These are phyloP conservation scores for Pangasius macronema DNA, from an alignment of 2,797 vertebrate genomes.

Conservation along the genomic window DNA sequence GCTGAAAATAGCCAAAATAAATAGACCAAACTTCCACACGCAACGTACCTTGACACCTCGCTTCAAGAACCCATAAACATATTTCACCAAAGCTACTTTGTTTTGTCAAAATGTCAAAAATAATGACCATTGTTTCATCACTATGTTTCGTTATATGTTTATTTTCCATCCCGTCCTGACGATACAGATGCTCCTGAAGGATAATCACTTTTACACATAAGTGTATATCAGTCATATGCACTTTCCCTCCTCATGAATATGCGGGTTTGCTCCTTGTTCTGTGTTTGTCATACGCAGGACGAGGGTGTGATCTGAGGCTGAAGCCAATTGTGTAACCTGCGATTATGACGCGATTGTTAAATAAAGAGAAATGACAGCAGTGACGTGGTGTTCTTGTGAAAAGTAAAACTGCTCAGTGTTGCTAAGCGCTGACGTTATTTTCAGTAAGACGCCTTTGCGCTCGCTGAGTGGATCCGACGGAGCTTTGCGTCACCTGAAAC, in stretches of 20 bases:
- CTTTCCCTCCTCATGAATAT: background rate
- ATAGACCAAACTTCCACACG: too few species aligned
- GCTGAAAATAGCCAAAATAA: too few species aligned
- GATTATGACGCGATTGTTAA: background rate
- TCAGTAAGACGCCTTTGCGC: background rate
- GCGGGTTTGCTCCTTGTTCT: background rate
- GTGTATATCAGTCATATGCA: background rate
- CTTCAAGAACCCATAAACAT: too few species aligned
- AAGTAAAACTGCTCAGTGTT: background rate
- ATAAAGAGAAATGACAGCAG: background rate
- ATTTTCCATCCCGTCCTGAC: too few species aligned
- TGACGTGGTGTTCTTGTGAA: conserved; percentile 11
- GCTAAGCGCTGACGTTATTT: background rate
- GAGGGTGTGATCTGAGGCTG: background rate
- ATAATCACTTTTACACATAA: background rate
- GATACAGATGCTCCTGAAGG: background rate
- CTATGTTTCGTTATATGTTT: too few species aligned
- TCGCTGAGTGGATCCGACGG: background rate
- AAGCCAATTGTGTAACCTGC: too few species aligned
- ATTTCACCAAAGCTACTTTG: too few species aligned
- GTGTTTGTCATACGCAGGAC: background rate
- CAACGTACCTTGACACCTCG: too few species aligned
- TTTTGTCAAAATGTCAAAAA: too few species aligned
- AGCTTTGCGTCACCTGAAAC: background rate
- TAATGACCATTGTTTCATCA: too few species aligned